phyloP scores from a whole-genome alignment of 1,140 invertebrate genomes.

The Eurosta solidaginis region DNA sequence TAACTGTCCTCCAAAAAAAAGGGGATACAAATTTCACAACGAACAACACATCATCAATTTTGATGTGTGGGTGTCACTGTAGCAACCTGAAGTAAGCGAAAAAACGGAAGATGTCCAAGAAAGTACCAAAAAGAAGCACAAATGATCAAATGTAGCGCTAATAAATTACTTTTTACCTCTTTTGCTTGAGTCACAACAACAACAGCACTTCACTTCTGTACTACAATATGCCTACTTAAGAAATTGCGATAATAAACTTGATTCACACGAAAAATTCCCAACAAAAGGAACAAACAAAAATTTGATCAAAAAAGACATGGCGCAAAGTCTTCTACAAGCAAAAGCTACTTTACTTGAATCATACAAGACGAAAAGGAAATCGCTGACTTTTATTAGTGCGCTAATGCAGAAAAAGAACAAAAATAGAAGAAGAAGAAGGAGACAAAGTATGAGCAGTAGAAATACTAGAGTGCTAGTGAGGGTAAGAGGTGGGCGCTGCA shows the following conservation, averaged over 20 bases:
- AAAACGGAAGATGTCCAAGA: constrained; percentile 6
- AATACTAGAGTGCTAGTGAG: neutral
- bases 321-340: neutral
- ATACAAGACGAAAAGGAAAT: neutral
- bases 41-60: neutral
- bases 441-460: neutral
- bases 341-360: neutral
- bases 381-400: constrained; percentile 11
- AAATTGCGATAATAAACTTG: constrained; percentile 23
- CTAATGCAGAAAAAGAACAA: neutral
- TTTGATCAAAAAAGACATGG: neutral
- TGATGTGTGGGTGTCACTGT: neutral
- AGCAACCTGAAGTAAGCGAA: neutral
- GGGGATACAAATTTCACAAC: neutral
- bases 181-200: neutral
- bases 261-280: neutral
- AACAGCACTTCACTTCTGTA: neutral
- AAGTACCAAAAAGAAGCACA: neutral
- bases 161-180: neutral
- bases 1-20: neutral
- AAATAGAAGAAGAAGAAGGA: neutral
- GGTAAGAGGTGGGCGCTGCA: constrained; percentile 1
- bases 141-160: constrained; percentile 9
- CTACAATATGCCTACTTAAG: constrained; percentile 2
- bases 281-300: neutral